phyloP scores from a whole-genome alignment of 2,797 vertebrate species.

The Darevskia mixta region DNA sequence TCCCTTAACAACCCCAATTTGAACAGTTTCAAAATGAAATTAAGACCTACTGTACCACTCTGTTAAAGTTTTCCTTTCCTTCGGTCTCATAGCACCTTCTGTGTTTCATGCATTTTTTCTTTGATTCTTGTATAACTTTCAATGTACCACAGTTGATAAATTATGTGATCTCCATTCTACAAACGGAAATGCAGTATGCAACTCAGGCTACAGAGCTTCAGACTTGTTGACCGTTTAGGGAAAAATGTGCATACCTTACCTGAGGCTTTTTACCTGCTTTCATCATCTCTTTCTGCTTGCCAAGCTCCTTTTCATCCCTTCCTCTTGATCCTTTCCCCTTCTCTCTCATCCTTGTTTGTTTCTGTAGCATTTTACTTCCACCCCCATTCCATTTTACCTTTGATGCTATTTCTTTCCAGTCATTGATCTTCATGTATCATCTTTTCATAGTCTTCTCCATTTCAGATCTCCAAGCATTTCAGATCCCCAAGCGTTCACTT shows the following conservation, averaged over 20 bases:
- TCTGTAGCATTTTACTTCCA: slow-evolving; percentile 62
- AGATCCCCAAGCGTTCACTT: slow-evolving; percentile 38
- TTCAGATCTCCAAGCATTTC: slow-evolving; percentile 56
- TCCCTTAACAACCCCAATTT: slow-evolving; percentile 44
- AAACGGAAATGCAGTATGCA: slow-evolving; percentile 46
- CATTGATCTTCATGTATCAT: slow-evolving; percentile 58
- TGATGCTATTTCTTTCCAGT: slow-evolving; percentile 62
- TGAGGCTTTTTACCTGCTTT: slow-evolving; percentile 57
- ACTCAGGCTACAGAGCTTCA: slow-evolving; percentile 35
- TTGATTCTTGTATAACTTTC: neutral
- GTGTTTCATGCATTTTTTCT: neutral
- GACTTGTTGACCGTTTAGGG: slow-evolving; percentile 55
- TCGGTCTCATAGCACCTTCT: accelerated
- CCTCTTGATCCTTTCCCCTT: slow-evolving; percentile 63
- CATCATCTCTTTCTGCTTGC: slow-evolving; percentile 48
- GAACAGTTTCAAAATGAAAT: neutral
- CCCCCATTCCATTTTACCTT: slow-evolving; percentile 54
- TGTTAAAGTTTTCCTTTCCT: slow-evolving; percentile 17
- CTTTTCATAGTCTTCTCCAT: slow-evolving; percentile 59
- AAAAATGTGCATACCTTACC: slow-evolving; percentile 60
- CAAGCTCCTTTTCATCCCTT: slow-evolving; percentile 59
- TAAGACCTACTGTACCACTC: neutral
- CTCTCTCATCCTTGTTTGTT: slow-evolving; percentile 72
- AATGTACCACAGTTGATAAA: neutral
- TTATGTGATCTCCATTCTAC: slow-evolving; percentile 47